phyloP scores from a whole-genome alignment of 1,140 invertebrate species.

The Notospermus geniculatus region DNA sequence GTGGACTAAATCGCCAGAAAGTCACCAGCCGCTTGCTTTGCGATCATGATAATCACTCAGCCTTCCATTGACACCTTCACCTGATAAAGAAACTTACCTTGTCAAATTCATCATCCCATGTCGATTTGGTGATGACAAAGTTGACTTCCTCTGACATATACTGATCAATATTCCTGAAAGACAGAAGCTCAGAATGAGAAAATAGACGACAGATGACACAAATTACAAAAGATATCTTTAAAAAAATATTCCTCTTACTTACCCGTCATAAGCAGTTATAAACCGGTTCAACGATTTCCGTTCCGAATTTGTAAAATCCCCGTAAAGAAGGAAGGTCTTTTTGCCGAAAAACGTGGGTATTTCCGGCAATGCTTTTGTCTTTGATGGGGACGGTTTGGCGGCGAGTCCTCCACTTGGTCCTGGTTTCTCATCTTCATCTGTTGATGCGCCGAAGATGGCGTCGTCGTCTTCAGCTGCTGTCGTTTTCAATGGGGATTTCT shows the following conservation, averaged over 20 bases:
- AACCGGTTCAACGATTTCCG: constrained; percentile 40
- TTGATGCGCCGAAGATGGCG: constrained; percentile 31
- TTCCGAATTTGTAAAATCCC: constrained; percentile 36
- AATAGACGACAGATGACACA: too few relatives aligned
- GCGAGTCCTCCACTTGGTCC: background rate
- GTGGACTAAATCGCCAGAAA: background rate
- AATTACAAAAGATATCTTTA: too few relatives aligned
- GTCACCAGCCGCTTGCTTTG: background rate
- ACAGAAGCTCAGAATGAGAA: constrained; percentile 17
- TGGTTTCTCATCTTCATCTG: constrained; percentile 41
- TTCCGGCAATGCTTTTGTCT: constrained; percentile 40
- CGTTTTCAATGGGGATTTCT: background rate
- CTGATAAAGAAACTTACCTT: constrained; percentile 33
- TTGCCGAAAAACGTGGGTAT: constrained; percentile 51
- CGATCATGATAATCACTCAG: background rate
- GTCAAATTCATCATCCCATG: constrained; percentile 57
- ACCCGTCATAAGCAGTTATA: constrained; percentile 53
- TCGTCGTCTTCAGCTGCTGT: background rate
- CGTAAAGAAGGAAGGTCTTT: constrained; percentile 54
- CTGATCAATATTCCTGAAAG: constrained; percentile 46
- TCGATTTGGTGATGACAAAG: constrained; percentile 46
- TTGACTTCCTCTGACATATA: constrained; percentile 53
- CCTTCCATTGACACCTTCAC: too few relatives aligned
- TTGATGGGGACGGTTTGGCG: constrained; percentile 8
- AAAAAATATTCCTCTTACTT: too few relatives aligned